Percentiles rank a stretch among this genome's conserved stretches.
These are phyloP conservation scores for Scolanthus callimorphus DNA, from an alignment of 92 coral and sea anemone genomes.

Conservation along the genomic window DNA sequence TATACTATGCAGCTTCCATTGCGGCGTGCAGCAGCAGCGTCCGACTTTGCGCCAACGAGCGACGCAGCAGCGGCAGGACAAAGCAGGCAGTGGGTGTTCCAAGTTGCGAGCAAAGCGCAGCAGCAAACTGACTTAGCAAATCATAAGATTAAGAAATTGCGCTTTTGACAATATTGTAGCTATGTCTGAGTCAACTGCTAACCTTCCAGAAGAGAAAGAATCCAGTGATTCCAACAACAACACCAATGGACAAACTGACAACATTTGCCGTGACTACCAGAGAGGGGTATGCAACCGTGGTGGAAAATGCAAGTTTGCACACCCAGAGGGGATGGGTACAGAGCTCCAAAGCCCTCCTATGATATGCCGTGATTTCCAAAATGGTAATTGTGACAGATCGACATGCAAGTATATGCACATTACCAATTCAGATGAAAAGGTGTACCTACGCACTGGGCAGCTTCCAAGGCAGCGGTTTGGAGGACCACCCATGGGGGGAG, in stretches of 20 bases:
- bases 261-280: constrained; percentile 94
- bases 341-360: constrained; percentile 91
- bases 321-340: constrained; percentile 96
- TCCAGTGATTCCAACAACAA: constrained; percentile 65
- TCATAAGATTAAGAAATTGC: not conserved
- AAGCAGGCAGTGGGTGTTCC: constrained; percentile 32
- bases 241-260: constrained; percentile 36
- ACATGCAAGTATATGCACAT: constrained; percentile 96
- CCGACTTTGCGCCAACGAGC: constrained; percentile 24
- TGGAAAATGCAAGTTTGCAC: constrained; percentile 91
- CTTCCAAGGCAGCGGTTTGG: constrained; percentile 55
- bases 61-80: constrained; percentile 60
- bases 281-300: constrained; percentile 98
- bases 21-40: constrained; percentile 79
- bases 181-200: constrained; percentile 16
- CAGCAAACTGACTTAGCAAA: not conserved
- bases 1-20: constrained; percentile 84
- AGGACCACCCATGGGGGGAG: constrained; percentile 11
- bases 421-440: constrained; percentile 81
- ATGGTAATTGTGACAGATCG: constrained; percentile 86
- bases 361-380: constrained; percentile 99
- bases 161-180: not conserved
- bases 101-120: constrained; percentile 30
- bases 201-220: constrained; percentile 27
- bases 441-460: constrained; percentile 83